Conservation (phyloP, 2,113 vertebrate genomes). For the Solenodon paradoxus region DNA sequence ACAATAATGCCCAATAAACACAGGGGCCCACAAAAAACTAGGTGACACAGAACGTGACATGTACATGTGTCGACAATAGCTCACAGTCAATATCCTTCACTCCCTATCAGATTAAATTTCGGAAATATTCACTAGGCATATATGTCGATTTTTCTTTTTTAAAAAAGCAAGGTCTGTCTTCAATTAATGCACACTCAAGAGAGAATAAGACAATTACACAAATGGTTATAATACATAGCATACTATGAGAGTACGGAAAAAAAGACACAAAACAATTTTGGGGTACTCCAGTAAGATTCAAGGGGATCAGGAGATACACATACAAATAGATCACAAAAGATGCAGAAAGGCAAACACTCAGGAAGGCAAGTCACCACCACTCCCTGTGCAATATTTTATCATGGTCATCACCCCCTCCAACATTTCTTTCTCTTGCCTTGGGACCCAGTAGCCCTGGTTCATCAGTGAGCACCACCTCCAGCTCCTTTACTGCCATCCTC, state of each 20-base stretch:
- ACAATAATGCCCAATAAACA: neutral
- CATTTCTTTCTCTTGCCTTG: slow-evolving; percentile 82
- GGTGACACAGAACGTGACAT: neutral
- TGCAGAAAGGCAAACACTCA: neutral
- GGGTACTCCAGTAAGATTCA: neutral
- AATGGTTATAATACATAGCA: neutral
- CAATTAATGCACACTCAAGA: slow-evolving; percentile 24
- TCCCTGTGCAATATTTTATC: neutral
- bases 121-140: slow-evolving; percentile 51
- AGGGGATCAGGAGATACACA: neutral
- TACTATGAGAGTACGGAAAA: neutral
- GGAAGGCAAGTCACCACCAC: neutral
- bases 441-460: slow-evolving; percentile 94
- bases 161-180: slow-evolving; percentile 31
- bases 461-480: slow-evolving; percentile 88
- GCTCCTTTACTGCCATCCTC: slow-evolving; percentile 87
- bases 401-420: neutral
- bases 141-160: neutral
- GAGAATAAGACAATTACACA: neutral
- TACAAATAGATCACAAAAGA: neutral
- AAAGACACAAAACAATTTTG: neutral
- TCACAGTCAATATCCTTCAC: neutral
- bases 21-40: neutral
- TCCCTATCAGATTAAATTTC: slow-evolving; percentile 23
- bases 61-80: neutral